phyloP scores from a whole-genome alignment of 2,797 vertebrate species.

The Lithobates sylvaticus region DNA sequence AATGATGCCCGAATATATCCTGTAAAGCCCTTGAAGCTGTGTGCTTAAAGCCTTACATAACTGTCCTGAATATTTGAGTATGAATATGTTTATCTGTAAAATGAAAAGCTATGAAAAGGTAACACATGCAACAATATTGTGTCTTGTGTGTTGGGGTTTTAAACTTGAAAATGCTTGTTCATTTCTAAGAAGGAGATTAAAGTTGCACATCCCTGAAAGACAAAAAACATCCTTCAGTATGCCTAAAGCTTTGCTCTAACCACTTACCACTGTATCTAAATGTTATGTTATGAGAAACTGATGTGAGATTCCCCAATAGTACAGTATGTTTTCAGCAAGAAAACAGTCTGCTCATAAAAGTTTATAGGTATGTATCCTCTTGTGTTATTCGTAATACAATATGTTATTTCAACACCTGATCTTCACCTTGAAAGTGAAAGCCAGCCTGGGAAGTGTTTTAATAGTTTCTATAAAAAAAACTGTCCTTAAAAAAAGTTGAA shows the following conservation, averaged over 20 bases:
- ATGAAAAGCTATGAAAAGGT: too few relatives aligned
- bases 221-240: not conserved
- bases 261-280: not conserved
- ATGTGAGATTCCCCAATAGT: slow-evolving; percentile 33
- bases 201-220: not conserved
- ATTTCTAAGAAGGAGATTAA: not conserved
- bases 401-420: slow-evolving; percentile 51
- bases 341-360: slow-evolving; percentile 27
- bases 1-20: too few relatives aligned
- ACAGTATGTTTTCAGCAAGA: not conserved
- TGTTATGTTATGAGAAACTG: not conserved
- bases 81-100: too few relatives aligned
- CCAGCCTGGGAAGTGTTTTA: slow-evolving; percentile 32
- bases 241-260: not conserved
- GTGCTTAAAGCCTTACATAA: too few relatives aligned
- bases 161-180: not conserved
- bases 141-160: not conserved
- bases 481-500: slow-evolving; percentile 12
- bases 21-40: too few relatives aligned
- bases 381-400: slow-evolving; percentile 20
- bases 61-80: too few relatives aligned
- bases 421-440: slow-evolving; percentile 19
- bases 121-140: not conserved
- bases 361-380: slow-evolving; percentile 16
- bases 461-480: slow-evolving; percentile 23